A percentile compares a stretch with the other conserved stretches of the same genome.
These are phyloP conservation scores for Cheilosia pagana DNA, from an alignment of 2,888 invertebrate species.

Conservation along the genomic window DNA sequence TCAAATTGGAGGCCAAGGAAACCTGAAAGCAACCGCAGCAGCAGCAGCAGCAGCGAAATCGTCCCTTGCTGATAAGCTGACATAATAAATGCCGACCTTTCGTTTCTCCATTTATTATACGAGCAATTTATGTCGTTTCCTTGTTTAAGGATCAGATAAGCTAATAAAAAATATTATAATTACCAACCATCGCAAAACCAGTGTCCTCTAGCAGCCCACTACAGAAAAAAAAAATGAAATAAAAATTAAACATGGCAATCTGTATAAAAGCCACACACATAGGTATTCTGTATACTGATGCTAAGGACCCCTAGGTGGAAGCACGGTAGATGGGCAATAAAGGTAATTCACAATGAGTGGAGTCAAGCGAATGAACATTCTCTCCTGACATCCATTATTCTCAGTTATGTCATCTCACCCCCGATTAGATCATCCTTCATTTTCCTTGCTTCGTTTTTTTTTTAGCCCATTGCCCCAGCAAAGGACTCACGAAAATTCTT, in stretches of 20 bases:
- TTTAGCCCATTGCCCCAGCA: conserved; percentile 13
- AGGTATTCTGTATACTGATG: no score
- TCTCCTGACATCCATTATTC: conserved; percentile 72
- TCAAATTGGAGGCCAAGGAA: conserved; percentile 45
- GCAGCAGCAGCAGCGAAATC: conserved; percentile 77
- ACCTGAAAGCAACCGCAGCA: conserved; percentile 37
- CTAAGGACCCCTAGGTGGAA: conserved; percentile 44
- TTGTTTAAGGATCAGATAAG: conserved; percentile 82
- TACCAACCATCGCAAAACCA: conserved; percentile 77
- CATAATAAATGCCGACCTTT: conserved; percentile 84
- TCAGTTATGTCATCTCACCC: conserved; percentile 71
- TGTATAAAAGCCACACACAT: conserved; percentile 26
- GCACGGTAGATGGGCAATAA: conserved; percentile 60
- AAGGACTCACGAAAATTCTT: conserved; percentile 58
- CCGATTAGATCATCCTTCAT: conserved; percentile 71
- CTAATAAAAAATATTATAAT: conserved; percentile 83
- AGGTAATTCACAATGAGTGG: conserved; percentile 73
- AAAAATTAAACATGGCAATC: conserved; percentile 42
- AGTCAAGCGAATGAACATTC: conserved; percentile 73
- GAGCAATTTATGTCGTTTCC: conserved; percentile 82
- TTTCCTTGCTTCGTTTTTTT: not conserved
- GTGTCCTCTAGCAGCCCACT: conserved; percentile 52
- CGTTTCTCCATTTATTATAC: conserved; percentile 83
- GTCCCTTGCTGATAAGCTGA: conserved; percentile 83
- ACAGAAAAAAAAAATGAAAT: conserved; percentile 38